phyloP scores from a whole-genome alignment of 2,888 invertebrate genomes.

The Ecdyonurus torrentis region DNA sequence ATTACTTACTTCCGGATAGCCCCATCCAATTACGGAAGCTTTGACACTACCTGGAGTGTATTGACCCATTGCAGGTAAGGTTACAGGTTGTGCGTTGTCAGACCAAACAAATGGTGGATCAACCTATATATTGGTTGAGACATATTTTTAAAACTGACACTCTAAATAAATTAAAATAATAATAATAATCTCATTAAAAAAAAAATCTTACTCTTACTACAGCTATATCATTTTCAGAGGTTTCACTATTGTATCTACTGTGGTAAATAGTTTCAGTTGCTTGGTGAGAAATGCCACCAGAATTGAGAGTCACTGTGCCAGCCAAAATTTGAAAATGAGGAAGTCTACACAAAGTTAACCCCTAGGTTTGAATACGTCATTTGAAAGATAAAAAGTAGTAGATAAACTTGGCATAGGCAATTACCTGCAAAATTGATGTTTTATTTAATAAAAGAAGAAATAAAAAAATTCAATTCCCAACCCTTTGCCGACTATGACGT shows the following conservation, averaged over 20 bases:
- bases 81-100: conserved; percentile 4
- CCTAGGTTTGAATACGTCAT: no score
- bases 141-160: no score
- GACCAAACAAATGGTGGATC: conserved; percentile 1
- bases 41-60: background rate
- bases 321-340: no score
- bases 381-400: no score
- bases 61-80: conserved; percentile 9
- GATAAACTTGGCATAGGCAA: no score
- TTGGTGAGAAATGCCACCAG: background rate
- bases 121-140: no score
- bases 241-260: background rate
- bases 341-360: no score
- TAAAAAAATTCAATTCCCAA: no score
- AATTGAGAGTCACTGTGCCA: background rate
- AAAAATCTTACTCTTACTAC: conserved; percentile 4
- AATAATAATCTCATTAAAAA: background rate
- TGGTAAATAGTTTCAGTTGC: background rate
- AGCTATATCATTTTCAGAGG: conserved; percentile 6
- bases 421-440: no score
- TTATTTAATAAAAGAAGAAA: no score
- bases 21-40: conserved; percentile 11
- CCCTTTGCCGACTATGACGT: no score
- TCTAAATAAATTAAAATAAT: no score
- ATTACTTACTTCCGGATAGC: conserved; percentile 9